Percentiles rank a stretch among this genome's conserved stretches.
These are phyloP conservation scores for Deilephila porcellus DNA, from an alignment of 2,888 invertebrate genomes.

Conservation along the genomic window DNA sequence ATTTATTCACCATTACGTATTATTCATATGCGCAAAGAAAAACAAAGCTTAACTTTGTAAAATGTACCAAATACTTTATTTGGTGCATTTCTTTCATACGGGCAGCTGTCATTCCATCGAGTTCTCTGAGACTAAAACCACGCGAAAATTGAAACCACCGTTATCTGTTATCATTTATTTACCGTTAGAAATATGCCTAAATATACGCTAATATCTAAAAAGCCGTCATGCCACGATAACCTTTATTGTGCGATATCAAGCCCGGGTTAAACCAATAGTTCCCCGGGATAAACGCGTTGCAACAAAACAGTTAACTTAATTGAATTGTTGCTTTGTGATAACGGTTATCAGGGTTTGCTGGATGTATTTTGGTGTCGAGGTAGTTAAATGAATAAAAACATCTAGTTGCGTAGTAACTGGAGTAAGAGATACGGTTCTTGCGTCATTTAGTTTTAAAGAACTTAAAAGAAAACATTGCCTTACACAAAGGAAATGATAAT, in stretches of 20 bases:
- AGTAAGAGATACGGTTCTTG: no score
- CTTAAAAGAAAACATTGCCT: no score
- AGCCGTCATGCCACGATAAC: neutral
- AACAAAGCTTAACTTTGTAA: no score
- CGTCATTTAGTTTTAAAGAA: no score
- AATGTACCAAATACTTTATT: no score
- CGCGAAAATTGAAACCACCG: neutral
- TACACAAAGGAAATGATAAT: no score
- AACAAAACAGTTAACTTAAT: neutral
- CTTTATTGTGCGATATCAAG: neutral
- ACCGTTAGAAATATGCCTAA: no score
- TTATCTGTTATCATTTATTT: slow-evolving; percentile 17
- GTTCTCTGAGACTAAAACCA: neutral
- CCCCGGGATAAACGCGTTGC: neutral
- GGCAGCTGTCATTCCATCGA: no score
- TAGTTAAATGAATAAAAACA: neutral
- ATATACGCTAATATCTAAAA: neutral
- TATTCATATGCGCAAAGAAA: no score
- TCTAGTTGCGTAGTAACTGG: no score
- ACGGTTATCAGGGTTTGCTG: neutral
- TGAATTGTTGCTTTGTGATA: neutral
- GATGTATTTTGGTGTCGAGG: neutral
- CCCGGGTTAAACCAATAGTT: neutral
- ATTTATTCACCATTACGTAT: no score
- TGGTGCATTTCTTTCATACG: no score